Conservation (phyloP, 2,797 vertebrate genomes). For the Hirundo rustica region DNA sequence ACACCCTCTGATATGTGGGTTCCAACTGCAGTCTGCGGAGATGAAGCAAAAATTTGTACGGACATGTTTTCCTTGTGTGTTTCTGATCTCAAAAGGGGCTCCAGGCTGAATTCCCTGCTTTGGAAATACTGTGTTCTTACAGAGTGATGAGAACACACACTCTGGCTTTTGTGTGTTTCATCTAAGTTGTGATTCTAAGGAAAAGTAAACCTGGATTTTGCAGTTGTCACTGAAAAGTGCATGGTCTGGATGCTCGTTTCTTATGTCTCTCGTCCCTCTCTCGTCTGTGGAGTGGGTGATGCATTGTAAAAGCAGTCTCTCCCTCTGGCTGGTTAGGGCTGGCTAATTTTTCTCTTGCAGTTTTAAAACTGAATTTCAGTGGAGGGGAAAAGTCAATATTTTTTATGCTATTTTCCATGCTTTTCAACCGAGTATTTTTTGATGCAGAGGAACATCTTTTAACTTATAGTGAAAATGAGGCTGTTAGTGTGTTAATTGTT, state of each 20-base stretch:
- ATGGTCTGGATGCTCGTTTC: not conserved
- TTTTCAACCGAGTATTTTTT: conserved; percentile 26
- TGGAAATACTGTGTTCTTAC: not conserved
- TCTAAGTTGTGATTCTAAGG: not conserved
- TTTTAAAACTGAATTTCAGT: conserved; percentile 31
- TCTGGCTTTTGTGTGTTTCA: not conserved
- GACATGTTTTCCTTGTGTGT: not conserved
- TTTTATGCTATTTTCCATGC: conserved; percentile 44
- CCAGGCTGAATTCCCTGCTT: not conserved
- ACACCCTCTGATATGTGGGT: not conserved
- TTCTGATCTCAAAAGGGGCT: not conserved
- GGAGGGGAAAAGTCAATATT: conserved; percentile 19
- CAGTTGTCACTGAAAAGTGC: not conserved
- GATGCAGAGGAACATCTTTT: conserved; percentile 37
- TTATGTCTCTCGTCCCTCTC: not conserved
- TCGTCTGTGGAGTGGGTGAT: not conserved
- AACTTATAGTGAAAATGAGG: conserved; percentile 53
- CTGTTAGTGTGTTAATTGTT: conserved; percentile 59
- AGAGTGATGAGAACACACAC: not conserved
- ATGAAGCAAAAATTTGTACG: not conserved
- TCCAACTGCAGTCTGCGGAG: not conserved
- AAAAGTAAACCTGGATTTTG: not conserved
- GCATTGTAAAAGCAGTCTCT: not conserved
- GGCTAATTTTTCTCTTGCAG: not conserved
- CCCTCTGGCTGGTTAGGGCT: not conserved